phyloP scores from a whole-genome alignment of 2,113 vertebrate genomes.

The Montifringilla adamsi region DNA sequence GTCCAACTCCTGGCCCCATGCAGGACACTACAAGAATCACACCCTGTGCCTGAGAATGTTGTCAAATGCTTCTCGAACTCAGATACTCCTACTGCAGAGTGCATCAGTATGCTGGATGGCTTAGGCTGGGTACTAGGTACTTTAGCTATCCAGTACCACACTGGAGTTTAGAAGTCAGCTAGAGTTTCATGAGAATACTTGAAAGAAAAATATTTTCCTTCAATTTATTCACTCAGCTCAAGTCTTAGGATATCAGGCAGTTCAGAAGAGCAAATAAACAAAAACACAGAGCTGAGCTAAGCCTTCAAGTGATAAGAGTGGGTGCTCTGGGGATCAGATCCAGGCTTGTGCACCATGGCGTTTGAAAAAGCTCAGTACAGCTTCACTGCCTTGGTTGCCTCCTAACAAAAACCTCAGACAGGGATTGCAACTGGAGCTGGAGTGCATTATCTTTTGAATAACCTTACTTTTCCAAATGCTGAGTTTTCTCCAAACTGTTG shows the following conservation, averaged over 20 bases:
- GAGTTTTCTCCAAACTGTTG: neutral
- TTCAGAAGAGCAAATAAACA: neutral
- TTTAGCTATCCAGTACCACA: neutral
- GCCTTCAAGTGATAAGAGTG: neutral
- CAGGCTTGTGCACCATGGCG: neutral
- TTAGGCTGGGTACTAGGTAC: neutral
- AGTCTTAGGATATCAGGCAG: neutral
- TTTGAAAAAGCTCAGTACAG: neutral
- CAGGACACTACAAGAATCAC: neutral
- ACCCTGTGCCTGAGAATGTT: neutral
- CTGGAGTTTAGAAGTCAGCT: neutral
- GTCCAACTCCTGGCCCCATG: no score
- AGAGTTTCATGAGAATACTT: neutral
- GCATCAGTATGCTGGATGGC: neutral
- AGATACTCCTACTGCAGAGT: neutral
- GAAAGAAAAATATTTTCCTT: neutral
- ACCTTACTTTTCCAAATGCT: neutral
- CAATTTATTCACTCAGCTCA: neutral
- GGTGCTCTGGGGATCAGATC: neutral
- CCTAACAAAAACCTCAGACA: neutral
- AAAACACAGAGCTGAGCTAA: neutral
- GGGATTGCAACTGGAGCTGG: neutral
- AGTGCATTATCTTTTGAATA: neutral
- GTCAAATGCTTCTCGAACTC: accelerated
- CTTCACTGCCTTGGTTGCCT: neutral